phyloP scores from a whole-genome alignment of 2,888 invertebrate genomes.

The Halocaridina rubra region DNA sequence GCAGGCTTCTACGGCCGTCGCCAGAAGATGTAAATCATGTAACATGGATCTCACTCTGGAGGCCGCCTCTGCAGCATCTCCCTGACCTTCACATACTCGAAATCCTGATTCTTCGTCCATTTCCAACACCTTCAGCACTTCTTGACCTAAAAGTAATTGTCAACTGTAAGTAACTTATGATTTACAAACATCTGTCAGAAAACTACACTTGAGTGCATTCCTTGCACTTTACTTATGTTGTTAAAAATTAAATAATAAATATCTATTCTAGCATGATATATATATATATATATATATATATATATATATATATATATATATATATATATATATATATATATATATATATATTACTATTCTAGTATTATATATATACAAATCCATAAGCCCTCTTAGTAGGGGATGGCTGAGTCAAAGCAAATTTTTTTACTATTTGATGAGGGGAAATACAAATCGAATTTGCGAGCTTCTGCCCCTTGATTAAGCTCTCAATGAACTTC shows the following conservation, averaged over 20 bases:
- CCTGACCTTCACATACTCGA: constrained; percentile 44
- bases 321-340: constrained; percentile 33
- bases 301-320: constrained; percentile 28
- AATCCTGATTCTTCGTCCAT: constrained; percentile 68
- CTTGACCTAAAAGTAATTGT: constrained; percentile 69
- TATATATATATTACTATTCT: constrained; percentile 7
- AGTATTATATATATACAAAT: not conserved
- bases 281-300: constrained; percentile 18
- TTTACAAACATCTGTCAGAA: too few species aligned
- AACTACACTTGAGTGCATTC: too few species aligned
- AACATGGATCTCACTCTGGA: constrained; percentile 53
- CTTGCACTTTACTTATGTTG: too few species aligned
- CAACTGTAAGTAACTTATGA: too few species aligned
- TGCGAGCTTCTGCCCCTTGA: too few species aligned
- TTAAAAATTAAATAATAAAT: too few species aligned
- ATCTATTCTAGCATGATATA: too few species aligned
- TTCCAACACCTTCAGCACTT: constrained; percentile 72
- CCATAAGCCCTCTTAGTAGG: too few species aligned
- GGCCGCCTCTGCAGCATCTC: constrained; percentile 48
- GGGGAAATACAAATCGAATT: too few species aligned
- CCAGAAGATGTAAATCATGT: constrained; percentile 52
- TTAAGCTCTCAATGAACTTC: too few species aligned
- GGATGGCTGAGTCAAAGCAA: too few species aligned
- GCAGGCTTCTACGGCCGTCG: constrained; percentile 59
- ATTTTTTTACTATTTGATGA: too few species aligned